These are phyloP conservation scores for Epiblema foenella DNA, from an alignment of 2,888 invertebrate genomes.

Conservation along the genomic window DNA sequence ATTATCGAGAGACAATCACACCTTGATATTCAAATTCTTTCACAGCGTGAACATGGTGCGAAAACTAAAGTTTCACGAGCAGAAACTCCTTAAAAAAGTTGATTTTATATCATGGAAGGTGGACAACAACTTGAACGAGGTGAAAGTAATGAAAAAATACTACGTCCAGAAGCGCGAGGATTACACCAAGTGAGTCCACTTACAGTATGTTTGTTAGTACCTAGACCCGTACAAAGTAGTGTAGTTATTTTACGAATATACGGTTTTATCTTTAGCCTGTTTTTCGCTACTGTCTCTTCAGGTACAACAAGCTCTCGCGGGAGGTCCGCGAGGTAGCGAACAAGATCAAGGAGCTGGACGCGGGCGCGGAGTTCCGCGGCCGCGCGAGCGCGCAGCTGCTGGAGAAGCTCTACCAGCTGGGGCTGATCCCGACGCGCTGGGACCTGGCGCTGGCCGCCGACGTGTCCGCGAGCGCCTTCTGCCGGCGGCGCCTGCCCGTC, in stretches of 20 bases:
- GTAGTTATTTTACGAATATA: no score
- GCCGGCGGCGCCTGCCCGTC: constrained; percentile 95
- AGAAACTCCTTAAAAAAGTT: constrained; percentile 98
- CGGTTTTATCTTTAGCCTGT: no score
- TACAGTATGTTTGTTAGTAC: no score
- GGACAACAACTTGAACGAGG: constrained; percentile 97
- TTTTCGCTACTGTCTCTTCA: constrained; percentile 60
- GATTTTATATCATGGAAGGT: constrained; percentile 99
- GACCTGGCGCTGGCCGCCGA: constrained; percentile 92
- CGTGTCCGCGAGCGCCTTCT: constrained; percentile 96
- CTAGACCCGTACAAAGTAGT: no score
- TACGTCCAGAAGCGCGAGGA: constrained; percentile 97
- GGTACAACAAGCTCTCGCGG: constrained; percentile 96
- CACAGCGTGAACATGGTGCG: constrained; percentile 90
- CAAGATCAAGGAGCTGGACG: constrained; percentile 95
- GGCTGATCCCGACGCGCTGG: constrained; percentile 93
- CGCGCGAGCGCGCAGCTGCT: constrained; percentile 92
- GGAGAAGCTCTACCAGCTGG: constrained; percentile 96
- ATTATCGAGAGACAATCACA: no score
- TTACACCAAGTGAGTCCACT: constrained; percentile 94
- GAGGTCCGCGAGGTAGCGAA: constrained; percentile 93
- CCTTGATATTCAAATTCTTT: background rate
- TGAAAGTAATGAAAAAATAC: constrained; percentile 94
- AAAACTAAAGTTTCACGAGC: constrained; percentile 98
- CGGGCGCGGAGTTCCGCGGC: constrained; percentile 92